phyloP scores from a whole-genome alignment of 2,888 invertebrate genomes.

The Amphipoea oculea region DNA sequence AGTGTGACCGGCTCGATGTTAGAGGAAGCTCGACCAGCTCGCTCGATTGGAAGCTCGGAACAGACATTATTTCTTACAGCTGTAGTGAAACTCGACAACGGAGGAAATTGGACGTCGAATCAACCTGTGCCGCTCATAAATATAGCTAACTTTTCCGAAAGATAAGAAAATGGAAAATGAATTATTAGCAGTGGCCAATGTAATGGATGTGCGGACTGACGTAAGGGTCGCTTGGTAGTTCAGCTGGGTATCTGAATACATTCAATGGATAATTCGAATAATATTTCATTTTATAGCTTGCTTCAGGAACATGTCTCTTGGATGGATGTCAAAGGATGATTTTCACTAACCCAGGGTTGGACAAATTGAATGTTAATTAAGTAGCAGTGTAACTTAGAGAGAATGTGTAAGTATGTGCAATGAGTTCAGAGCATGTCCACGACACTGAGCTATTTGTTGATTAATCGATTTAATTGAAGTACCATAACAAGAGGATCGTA shows the following conservation, averaged over 20 bases:
- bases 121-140: constrained; percentile 1
- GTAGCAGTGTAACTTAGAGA: neutral
- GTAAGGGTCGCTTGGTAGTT: neutral
- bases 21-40: constrained; percentile 19
- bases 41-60: constrained; percentile 6
- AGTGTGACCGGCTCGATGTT: constrained; percentile 12
- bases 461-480: neutral
- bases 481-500: neutral
- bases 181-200: neutral
- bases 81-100: neutral
- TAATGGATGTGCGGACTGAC: neutral
- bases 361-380: neutral
- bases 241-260: neutral
- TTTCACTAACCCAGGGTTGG: too few relatives aligned
- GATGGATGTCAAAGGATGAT: too few relatives aligned
- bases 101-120: constrained; percentile 21
- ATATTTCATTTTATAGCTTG: neutral
- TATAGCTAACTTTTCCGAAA: neutral
- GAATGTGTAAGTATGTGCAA: neutral
- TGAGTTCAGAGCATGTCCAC: neutral
- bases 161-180: constrained; percentile 2
- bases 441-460: neutral
- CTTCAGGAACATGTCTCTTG: neutral
- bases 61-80: constrained; percentile 15
- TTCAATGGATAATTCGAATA: neutral